phyloP scores from a whole-genome alignment of 2,113 vertebrate species.

The Tor tambroides region DNA sequence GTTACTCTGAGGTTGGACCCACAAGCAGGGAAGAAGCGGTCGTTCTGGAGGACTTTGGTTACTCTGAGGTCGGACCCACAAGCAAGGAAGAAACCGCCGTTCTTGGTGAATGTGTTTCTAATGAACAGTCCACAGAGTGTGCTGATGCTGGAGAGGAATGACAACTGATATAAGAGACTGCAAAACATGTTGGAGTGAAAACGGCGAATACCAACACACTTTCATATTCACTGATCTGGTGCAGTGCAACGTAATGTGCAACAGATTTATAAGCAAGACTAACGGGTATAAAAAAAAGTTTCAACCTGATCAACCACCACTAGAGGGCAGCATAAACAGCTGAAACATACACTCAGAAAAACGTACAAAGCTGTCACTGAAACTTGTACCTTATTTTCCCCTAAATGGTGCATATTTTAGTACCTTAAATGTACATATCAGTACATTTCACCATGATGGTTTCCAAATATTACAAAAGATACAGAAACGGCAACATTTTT shows the following conservation, averaged over 20 bases:
- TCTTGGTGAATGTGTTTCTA: neutral
- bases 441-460: neutral
- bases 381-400: too few relatives aligned
- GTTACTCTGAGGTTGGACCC: conserved; percentile 45
- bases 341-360: too few relatives aligned
- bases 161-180: neutral
- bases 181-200: neutral
- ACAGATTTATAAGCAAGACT: neutral
- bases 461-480: neutral
- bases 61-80: conserved; percentile 42
- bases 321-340: conserved; percentile 4
- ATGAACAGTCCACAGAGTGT: neutral
- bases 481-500: neutral
- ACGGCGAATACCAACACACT: neutral
- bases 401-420: too few relatives aligned
- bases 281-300: neutral
- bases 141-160: neutral
- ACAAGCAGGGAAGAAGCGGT: neutral
- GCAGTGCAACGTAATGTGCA: neutral
- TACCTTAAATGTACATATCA: too few relatives aligned
- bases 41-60: conserved; percentile 27
- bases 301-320: neutral
- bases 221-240: neutral
- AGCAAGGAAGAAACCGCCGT: too few relatives aligned
- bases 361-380: too few relatives aligned